Evolutionary conservation across 2,113 vertebrate species (phyloP), one percentile per base, ranked within the genome.

Genomic region (Cyanoramphus novaezelandiae): DNA sequence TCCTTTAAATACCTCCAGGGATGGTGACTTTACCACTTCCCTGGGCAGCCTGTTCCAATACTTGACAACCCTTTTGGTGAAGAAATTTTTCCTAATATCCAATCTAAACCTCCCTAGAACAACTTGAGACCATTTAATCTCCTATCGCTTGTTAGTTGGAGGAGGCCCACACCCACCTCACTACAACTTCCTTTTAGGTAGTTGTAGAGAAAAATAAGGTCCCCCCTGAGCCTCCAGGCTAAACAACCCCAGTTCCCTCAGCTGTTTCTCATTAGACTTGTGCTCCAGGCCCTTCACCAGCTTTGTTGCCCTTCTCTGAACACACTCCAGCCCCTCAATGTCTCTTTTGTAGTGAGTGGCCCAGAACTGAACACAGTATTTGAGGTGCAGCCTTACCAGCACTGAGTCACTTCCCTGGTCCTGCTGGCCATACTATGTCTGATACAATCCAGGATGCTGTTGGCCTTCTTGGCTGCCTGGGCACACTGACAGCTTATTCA

Each of bases 231-330:
- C 33, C 52, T 82, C 1, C 60, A 50, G 41, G 35, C 60, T 65
- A 0, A 65, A 25, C 29, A 31, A 6, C 13, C 12, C 11, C 0
- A 1, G 77, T 14, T 49, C 31, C 17, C 25, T 50, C 43, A 74
- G 50, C 25, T 2, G 3, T 21, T 65, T 3, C 9, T 43, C 2
- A 10, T 1, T 5, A 21, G 1, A 17, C 9, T 15, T 43, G 57
- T 65, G 59, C 59, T 33, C 49, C 77, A 65, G 43, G 20, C 16
- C 29, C 41, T 80, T 49, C 8, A 21, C 25, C 41, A 71, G 55
- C 23, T 65, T 43, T 18, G 5, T 6, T 20, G 16, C 31, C 67
- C n/a, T 57, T 63, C 35, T 49, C 43, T 72, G 67, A 59, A 35
- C 24, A 6, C 0, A 0, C 25, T 65, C 47, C 67, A 64, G 43